Conservation (phyloP, 2,888 invertebrate genomes). For the Brachyptera risi region DNA sequence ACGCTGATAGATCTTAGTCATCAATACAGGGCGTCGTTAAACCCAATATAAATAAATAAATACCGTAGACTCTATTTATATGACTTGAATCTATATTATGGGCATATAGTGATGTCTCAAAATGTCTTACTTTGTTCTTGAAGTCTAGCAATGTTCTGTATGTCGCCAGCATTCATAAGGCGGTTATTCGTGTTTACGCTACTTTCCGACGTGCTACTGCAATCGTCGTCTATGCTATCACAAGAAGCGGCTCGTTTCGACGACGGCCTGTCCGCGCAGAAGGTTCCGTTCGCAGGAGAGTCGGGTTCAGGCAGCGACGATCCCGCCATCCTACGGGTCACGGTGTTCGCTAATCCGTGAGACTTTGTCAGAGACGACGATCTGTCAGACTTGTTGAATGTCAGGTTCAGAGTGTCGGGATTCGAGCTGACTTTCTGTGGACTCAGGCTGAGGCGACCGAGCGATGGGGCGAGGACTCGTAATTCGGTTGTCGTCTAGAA, state of each 20-base stretch:
- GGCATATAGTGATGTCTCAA: too few relatives aligned
- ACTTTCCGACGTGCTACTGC: neutral
- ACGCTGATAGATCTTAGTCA: too few relatives aligned
- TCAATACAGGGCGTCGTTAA: too few relatives aligned
- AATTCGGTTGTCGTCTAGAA: neutral
- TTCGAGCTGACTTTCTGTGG: neutral
- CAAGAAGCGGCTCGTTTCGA: neutral
- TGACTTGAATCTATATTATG: too few relatives aligned
- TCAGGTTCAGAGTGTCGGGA: neutral
- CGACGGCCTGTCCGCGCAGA: neutral
- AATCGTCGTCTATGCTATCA: neutral
- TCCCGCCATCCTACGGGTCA: neutral
- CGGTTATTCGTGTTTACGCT: neutral
- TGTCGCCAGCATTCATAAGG: slow-evolving; percentile 20
- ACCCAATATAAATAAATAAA: too few relatives aligned
- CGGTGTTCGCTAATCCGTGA: neutral
- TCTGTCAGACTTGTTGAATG: neutral
- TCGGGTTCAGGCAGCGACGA: neutral
- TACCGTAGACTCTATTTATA: too few relatives aligned
- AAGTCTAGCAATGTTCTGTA: slow-evolving; percentile 33
- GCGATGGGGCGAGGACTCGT: neutral
- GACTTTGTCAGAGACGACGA: neutral
- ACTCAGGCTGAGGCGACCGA: neutral
- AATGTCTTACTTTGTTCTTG: slow-evolving; percentile 34
- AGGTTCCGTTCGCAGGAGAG: neutral